Evolutionary conservation across 2,888 invertebrate genomes (phyloP), one percentile per base, ranked within the genome.

Genomic region (Campoplex capitator): DNA sequence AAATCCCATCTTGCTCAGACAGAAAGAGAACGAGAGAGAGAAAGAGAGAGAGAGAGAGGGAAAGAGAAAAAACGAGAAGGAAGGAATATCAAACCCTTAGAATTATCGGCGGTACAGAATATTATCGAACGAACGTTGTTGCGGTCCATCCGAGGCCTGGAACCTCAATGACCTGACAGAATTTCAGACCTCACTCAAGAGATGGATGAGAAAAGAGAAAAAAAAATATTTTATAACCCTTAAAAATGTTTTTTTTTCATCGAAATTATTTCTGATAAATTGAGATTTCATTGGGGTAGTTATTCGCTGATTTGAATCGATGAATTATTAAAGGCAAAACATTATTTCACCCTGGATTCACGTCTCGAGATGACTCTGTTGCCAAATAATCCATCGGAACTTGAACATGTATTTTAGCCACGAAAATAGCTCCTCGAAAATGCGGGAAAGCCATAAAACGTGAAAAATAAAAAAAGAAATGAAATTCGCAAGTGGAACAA

Each of bases 81-180:
- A 83, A 75, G 7, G 71, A 71, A 18, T 48, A 70, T 7, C 51
- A 35, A 73, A 56, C 73, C 73, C 54, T 32, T 13, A 65, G 73
- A 84, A 74, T 84, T 80, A 88, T 84, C 84, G 74, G 75, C 71
- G 77, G 45, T 73, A 74, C 56, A 51, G 54, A 83, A 81, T 48
- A 83, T 80, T 80, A 82, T 86, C 80, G 84, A 84, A 83, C 82
- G 83, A 80, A 76, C 76, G 74, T 71, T 65, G 73, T 78, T 78
- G 71, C 78, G 77, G 73, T 68, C 56, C 88, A 75, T 48, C 23
- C 38, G n/a, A 48, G 65, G 62, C n/a, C n/a, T 32, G 45, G 73
- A 51, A 16, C 45, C 65, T 71, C 65, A n/a, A 32, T 80, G 28
- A 28, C n/a, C n/a, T 28, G 77, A 23, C 23, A 77, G 54, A 28